phyloP scores from a whole-genome alignment of 1,140 invertebrate genomes.

The Forficula auricularia region DNA sequence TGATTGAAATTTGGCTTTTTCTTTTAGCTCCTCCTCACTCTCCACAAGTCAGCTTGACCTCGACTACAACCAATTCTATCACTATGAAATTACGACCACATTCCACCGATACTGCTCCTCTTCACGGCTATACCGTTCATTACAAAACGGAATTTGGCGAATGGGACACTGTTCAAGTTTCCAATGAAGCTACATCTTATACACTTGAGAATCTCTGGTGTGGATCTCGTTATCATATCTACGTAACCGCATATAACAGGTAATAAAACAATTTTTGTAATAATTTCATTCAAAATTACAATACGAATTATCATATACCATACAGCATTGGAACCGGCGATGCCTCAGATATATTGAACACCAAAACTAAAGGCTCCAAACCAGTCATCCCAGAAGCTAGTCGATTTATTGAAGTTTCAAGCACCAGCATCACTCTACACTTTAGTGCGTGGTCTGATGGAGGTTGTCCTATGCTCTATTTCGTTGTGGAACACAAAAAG shows the following conservation, averaged over 20 bases:
- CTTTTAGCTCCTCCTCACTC: slow-evolving; percentile 61
- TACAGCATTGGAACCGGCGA: slow-evolving; percentile 73
- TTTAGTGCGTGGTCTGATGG: slow-evolving; percentile 85
- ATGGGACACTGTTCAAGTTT: slow-evolving; percentile 69
- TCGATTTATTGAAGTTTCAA: slow-evolving; percentile 80
- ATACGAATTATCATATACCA: too few species aligned
- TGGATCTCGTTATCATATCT: slow-evolving; percentile 79
- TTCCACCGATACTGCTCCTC: slow-evolving; percentile 49
- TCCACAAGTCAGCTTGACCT: slow-evolving; percentile 56
- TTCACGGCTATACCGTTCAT: slow-evolving; percentile 76
- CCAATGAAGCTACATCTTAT: slow-evolving; percentile 57
- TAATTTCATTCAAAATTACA: not conserved
- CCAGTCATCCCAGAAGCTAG: slow-evolving; percentile 74
- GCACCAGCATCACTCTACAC: slow-evolving; percentile 77
- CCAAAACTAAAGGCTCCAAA: slow-evolving; percentile 71
- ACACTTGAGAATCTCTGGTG: slow-evolving; percentile 73
- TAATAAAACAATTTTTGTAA: slow-evolving; percentile 25
- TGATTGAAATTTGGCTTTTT: too few species aligned
- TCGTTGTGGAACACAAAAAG: slow-evolving; percentile 88
- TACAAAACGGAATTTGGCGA: slow-evolving; percentile 86
- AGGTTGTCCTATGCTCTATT: slow-evolving; percentile 88
- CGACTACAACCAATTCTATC: slow-evolving; percentile 67
- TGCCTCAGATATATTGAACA: slow-evolving; percentile 67
- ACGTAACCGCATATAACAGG: slow-evolving; percentile 79
- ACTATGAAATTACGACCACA: slow-evolving; percentile 63